A percentile compares a stretch with the other conserved stretches of the same genome.
These are phyloP conservation scores for Microcebus lehilahytsara DNA, from an alignment of 2,113 vertebrate genomes.

Conservation along the genomic window DNA sequence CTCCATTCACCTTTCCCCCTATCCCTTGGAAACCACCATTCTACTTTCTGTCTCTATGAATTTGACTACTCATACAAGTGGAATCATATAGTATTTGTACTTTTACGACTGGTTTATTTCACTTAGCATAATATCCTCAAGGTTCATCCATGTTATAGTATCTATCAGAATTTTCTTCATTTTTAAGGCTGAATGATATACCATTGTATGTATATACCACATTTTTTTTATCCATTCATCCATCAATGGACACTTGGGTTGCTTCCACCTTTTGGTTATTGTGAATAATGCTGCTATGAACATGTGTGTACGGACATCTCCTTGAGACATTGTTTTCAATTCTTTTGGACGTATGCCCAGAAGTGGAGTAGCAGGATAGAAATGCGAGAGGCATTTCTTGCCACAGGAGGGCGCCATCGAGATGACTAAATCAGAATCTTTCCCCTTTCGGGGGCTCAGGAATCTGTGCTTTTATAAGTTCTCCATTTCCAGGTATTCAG, in stretches of 20 bases:
- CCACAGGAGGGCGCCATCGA: background rate
- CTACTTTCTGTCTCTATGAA: background rate
- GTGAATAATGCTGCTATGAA: background rate
- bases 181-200: background rate
- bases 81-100: background rate
- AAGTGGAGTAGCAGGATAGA: background rate
- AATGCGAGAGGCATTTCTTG: background rate
- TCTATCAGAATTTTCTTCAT: background rate
- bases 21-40: background rate
- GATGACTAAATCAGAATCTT: background rate
- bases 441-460: background rate
- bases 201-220: background rate
- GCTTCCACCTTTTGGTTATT: background rate
- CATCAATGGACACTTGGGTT: background rate
- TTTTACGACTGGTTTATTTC: background rate
- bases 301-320: background rate
- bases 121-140: background rate
- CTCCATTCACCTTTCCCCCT: background rate
- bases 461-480: background rate
- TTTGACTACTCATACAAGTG: background rate
- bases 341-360: background rate
- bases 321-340: background rate
- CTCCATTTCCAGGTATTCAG: background rate
- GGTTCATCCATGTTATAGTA: background rate
- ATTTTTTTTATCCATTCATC: background rate